Conservation (phyloP, 2,797 vertebrate genomes). For the Sphenopsis melanotis region DNA sequence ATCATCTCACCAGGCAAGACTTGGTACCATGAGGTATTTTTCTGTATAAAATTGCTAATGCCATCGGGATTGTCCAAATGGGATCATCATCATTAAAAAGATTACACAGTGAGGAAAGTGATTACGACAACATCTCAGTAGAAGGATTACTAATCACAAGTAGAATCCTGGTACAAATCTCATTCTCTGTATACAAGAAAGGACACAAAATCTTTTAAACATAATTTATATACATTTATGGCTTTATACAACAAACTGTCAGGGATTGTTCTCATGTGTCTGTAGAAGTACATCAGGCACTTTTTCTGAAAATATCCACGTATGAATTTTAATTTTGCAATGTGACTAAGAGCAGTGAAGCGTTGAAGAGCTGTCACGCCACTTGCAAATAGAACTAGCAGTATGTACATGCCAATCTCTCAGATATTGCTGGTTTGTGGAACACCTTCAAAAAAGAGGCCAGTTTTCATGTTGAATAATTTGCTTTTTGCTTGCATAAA, state of each 20-base stretch:
- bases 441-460: conserved; percentile 59
- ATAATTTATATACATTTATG: conserved; percentile 89
- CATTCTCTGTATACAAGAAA: conserved; percentile 66
- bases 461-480: conserved; percentile 52
- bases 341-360: conserved; percentile 63
- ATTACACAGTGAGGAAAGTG: neutral
- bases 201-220: conserved; percentile 76
- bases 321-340: conserved; percentile 66
- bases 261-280: conserved; percentile 83
- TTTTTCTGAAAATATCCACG: conserved; percentile 76
- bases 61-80: conserved; percentile 61
- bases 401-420: conserved; percentile 63
- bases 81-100: conserved; percentile 51
- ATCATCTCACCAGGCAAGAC: conserved; percentile 23
- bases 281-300: conserved; percentile 82
- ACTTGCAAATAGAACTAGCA: conserved; percentile 59
- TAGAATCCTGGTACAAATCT: conserved; percentile 57
- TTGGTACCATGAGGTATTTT: conserved; percentile 60
- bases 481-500: conserved; percentile 81
- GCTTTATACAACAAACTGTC: conserved; percentile 86
- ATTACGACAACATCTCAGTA: conserved; percentile 10
- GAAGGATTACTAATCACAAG: conserved; percentile 62
- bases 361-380: conserved; percentile 49
- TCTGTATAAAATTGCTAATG: conserved; percentile 56
- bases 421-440: conserved; percentile 60